phyloP scores from a whole-genome alignment of 2,888 invertebrate genomes.

The Xylocampa areola region DNA sequence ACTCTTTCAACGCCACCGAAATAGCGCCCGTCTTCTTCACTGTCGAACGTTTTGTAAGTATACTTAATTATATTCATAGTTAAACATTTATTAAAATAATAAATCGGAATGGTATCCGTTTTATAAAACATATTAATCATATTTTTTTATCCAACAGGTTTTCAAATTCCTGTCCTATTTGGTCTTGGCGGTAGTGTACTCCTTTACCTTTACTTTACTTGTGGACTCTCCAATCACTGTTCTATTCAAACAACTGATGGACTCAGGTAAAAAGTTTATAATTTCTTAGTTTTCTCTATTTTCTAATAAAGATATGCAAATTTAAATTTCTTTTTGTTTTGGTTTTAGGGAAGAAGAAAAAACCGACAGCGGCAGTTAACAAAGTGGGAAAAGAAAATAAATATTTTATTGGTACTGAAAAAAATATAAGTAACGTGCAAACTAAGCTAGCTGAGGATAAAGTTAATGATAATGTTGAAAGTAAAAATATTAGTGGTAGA shows the following conservation, averaged over 20 bases:
- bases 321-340: background rate
- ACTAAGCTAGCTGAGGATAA: background rate
- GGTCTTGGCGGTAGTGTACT: conserved; percentile 16
- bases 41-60: conserved; percentile 35
- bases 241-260: conserved; percentile 41
- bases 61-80: background rate
- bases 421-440: background rate
- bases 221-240: conserved; percentile 45
- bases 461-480: background rate
- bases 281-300: background rate
- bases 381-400: background rate
- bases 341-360: conserved; percentile 12
- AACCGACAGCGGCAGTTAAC: background rate
- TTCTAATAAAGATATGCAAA: no score
- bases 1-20: conserved; percentile 23
- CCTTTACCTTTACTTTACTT: conserved; percentile 42
- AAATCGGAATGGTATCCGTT: no score
- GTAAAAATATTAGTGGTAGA: background rate
- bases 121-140: background rate
- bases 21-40: conserved; percentile 34
- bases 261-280: conserved; percentile 27
- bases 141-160: conserved; percentile 24
- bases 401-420: background rate
- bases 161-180: conserved; percentile 48
- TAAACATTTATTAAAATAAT: background rate